A percentile compares a stretch with the other conserved stretches of the same genome.
phyloP scores from a whole-genome alignment of 2,113 vertebrate species.

The Jacana jacana region DNA sequence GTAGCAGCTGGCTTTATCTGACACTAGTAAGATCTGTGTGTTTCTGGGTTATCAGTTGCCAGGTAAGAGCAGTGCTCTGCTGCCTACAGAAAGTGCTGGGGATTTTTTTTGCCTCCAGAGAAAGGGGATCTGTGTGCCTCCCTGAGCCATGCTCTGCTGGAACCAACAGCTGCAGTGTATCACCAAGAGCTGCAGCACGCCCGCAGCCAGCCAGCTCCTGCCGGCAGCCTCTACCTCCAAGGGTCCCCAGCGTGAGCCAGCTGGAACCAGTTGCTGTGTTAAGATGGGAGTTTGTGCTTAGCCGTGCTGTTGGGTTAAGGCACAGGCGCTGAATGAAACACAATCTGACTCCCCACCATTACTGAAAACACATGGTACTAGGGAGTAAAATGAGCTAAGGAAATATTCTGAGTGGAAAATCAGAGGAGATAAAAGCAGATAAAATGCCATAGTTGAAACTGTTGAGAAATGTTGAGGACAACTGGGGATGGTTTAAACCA shows the following conservation, averaged over 20 bases:
- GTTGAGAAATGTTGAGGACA: background rate
- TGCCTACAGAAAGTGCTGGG: background rate
- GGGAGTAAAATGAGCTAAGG: background rate
- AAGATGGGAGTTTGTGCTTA: background rate
- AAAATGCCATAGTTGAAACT: background rate
- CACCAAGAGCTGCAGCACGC: accelerated
- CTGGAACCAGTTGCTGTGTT: background rate
- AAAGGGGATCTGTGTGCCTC: background rate
- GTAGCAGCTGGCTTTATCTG: background rate
- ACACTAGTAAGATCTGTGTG: background rate
- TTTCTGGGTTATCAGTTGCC: background rate
- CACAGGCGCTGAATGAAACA: background rate
- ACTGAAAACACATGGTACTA: background rate
- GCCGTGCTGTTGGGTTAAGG: background rate
- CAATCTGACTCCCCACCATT: background rate
- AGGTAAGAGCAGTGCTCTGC: background rate
- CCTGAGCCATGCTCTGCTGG: accelerated
- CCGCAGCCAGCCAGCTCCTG: background rate
- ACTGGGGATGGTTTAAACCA: background rate
- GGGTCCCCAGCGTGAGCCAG: background rate
- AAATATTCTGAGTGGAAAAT: background rate
- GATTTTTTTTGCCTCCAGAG: background rate
- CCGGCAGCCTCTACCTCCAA: background rate
- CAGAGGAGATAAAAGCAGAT: slow-evolving; percentile 7
- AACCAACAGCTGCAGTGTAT: background rate